These are phyloP conservation scores for Pyrgilauda ruficollis DNA, from an alignment of 2,113 vertebrate species.

Conservation along the genomic window DNA sequence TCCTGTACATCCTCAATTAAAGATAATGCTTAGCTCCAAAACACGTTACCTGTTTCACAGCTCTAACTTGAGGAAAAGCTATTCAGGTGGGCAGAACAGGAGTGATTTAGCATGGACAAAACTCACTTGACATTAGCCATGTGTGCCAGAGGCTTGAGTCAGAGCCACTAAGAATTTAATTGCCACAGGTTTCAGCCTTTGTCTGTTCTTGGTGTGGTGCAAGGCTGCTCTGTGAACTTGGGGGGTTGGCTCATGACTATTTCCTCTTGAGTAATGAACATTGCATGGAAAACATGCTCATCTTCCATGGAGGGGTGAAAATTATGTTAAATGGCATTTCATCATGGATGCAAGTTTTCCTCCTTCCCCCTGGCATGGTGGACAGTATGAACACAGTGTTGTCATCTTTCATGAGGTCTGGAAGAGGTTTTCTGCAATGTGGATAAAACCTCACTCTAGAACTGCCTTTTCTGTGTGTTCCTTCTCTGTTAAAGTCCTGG, in stretches of 20 bases:
- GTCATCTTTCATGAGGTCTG: not conserved
- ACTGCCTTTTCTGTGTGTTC: not conserved
- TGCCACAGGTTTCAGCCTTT: conserved; percentile 28
- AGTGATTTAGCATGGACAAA: not conserved
- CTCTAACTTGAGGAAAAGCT: conserved; percentile 36
- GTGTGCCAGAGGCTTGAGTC: conserved; percentile 25
- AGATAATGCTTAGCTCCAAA: not conserved
- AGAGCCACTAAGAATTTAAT: conserved; percentile 34
- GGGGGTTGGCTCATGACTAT: not conserved
- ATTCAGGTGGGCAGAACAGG: conserved; percentile 1
- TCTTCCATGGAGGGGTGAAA: not conserved
- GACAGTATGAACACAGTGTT: not conserved
- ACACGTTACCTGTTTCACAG: not conserved
- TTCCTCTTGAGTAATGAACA: conserved; percentile 51
- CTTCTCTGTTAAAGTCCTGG: not conserved
- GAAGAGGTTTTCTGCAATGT: not conserved
- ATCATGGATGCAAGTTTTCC: not conserved
- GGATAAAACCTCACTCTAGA: not conserved
- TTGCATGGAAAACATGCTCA: not conserved
- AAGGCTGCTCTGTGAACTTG: not conserved
- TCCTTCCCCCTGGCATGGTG: not conserved
- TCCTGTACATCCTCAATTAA: not conserved
- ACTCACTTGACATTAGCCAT: not conserved
- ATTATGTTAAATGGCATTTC: not conserved
- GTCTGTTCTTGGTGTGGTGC: not conserved